Conservation (phyloP, 2,888 invertebrate species). For the Pollenia labialis region DNA sequence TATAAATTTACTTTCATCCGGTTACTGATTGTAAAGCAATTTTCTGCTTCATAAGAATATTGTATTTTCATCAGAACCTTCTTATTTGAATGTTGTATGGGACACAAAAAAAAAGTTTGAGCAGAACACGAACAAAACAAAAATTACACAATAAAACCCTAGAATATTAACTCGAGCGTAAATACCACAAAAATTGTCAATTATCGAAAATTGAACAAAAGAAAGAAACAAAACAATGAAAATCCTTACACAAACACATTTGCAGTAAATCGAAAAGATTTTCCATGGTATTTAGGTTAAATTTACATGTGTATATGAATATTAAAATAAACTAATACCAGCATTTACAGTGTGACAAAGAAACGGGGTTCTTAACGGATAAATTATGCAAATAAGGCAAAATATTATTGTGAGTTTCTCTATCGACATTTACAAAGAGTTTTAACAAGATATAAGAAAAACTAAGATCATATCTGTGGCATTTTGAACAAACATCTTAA, state of each 20-base stretch:
- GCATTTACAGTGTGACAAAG: no score
- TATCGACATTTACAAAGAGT: no score
- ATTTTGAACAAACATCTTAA: no score
- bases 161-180: conserved; percentile 56
- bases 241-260: conserved; percentile 1
- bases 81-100: conserved; percentile 28
- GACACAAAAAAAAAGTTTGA: conserved; percentile 22
- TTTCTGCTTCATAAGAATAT: conserved; percentile 69
- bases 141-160: conserved; percentile 31
- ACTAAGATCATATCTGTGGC: no score
- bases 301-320: neutral
- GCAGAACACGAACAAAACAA: neutral
- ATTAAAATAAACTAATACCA: neutral
- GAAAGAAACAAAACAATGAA: conserved; percentile 2
- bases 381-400: no score
- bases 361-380: no score
- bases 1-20: conserved; percentile 32
- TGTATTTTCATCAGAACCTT: conserved; percentile 43
- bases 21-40: conserved; percentile 69
- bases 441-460: no score
- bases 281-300: conserved; percentile 12
- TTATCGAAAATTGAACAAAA: conserved; percentile 51
- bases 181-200: conserved; percentile 71
- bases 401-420: no score
- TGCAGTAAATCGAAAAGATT: conserved; percentile 32